Percentiles rank a stretch among this genome's conserved stretches.
Conservation (phyloP, 2,113 vertebrate species). For the Ariopsis seemanni region DNA sequence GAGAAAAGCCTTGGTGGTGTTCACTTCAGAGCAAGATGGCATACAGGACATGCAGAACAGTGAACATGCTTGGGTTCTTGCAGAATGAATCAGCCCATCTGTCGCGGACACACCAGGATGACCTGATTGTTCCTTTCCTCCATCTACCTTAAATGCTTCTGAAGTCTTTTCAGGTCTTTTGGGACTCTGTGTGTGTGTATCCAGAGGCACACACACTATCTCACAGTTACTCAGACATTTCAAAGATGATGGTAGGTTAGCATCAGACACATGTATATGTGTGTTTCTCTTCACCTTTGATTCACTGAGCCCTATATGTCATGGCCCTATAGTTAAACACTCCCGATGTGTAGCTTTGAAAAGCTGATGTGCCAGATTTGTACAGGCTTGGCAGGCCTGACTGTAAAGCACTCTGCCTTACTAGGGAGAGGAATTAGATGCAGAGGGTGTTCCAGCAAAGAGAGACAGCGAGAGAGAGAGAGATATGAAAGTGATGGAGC, state of each 20-base stretch:
- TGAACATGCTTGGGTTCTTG: not conserved
- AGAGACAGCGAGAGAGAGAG: not conserved
- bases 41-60: not conserved
- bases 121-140: constrained; percentile 8
- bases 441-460: constrained; percentile 31
- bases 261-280: constrained; percentile 20
- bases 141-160: constrained; percentile 5
- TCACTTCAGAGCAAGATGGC: not conserved
- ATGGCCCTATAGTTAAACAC: constrained; percentile 63
- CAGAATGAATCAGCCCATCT: not conserved
- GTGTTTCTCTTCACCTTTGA: constrained; percentile 36
- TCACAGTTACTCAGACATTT: constrained; percentile 20
- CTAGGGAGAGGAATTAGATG: constrained; percentile 68
- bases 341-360: constrained; percentile 67
- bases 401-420: constrained; percentile 72
- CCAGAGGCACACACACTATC: not conserved
- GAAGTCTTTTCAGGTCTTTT: constrained; percentile 18
- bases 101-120: not conserved
- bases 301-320: constrained; percentile 63
- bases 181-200: constrained; percentile 8
- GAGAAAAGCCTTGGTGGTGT: not conserved
- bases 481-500: not conserved
- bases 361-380: constrained; percentile 68
- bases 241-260: not conserved
- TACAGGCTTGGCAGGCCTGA: constrained; percentile 68